These are phyloP conservation scores for Balaeniceps rex DNA, from an alignment of 2,113 vertebrate genomes.

Conservation along the genomic window DNA sequence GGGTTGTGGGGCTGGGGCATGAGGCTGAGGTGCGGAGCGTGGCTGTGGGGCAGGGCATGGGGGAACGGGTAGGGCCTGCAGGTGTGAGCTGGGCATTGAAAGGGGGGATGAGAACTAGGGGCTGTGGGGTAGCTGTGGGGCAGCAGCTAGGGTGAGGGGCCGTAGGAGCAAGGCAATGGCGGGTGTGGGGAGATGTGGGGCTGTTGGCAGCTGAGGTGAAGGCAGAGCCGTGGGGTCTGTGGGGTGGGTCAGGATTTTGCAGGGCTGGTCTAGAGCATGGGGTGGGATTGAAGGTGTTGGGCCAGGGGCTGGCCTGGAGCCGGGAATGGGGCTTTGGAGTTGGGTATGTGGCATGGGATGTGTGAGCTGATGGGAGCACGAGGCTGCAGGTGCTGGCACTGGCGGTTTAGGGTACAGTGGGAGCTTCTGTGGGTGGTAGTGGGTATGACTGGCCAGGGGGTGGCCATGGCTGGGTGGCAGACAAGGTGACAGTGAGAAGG, in stretches of 20 bases:
- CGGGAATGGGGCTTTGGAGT: accelerated
- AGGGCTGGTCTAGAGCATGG: not conserved
- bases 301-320: not conserved
- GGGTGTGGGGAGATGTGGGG: not conserved
- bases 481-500: not conserved
- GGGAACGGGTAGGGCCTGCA: not conserved
- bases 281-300: not conserved
- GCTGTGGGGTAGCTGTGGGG: not conserved
- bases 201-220: not conserved
- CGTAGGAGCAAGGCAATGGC: accelerated
- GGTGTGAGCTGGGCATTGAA: not conserved
- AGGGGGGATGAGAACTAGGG: accelerated
- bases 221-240: too few species aligned
- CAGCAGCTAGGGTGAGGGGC: not conserved
- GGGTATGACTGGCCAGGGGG: not conserved
- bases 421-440: too few species aligned
- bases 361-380: accelerated
- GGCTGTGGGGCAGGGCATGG: not conserved
- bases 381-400: not conserved
- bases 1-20: not conserved
- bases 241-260: not conserved
- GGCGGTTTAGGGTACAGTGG: not conserved
- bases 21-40: not conserved
- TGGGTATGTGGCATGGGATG: not conserved
- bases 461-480: too few species aligned